A percentile compares a stretch with the other conserved stretches of the same genome.
Conservation (phyloP, 1,140 invertebrate genomes). For the Drosophila kanapiae region DNA sequence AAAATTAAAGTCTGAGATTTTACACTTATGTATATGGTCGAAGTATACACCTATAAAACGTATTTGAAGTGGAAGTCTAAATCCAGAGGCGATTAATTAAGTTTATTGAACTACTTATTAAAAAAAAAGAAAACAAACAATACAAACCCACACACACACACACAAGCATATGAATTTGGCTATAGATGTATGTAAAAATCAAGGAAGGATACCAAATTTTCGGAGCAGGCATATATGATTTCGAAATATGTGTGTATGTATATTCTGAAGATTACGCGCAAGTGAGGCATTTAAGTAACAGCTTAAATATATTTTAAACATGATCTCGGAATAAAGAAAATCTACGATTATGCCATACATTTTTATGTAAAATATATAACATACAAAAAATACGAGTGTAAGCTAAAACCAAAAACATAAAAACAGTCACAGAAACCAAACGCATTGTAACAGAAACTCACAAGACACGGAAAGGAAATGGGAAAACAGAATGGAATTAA, state of each 20-base stretch:
- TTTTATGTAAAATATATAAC: slow-evolving; percentile 74
- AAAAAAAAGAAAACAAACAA: slow-evolving; percentile 10
- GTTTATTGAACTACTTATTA: slow-evolving; percentile 66
- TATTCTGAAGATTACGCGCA: slow-evolving; percentile 58
- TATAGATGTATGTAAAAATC: slow-evolving; percentile 59
- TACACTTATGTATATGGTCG: slow-evolving; percentile 72
- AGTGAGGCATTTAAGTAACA: slow-evolving; percentile 59
- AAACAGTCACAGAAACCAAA: slow-evolving; percentile 53
- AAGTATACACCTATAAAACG: slow-evolving; percentile 66
- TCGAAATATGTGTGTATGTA: slow-evolving; percentile 54
- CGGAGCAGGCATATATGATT: slow-evolving; percentile 62
- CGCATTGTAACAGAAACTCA: slow-evolving; percentile 81
- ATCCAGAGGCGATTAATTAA: slow-evolving; percentile 62
- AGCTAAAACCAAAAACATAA: slow-evolving; percentile 52
- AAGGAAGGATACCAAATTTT: slow-evolving; percentile 53
- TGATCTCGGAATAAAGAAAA: slow-evolving; percentile 68
- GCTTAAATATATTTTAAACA: slow-evolving; percentile 80
- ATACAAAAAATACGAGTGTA: slow-evolving; percentile 58
- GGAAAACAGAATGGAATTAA: slow-evolving; percentile 66
- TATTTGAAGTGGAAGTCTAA: slow-evolving; percentile 46
- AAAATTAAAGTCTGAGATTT: slow-evolving; percentile 85
- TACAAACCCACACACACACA: slow-evolving; percentile 20
- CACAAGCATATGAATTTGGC: slow-evolving; percentile 56
- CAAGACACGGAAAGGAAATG: slow-evolving; percentile 56
- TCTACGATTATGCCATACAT: slow-evolving; percentile 78